Evolutionary conservation across 2,797 vertebrate genomes (phyloP), one percentile per base, ranked within the genome.

Genomic region (Rhinatrema bivittatum): DNA sequence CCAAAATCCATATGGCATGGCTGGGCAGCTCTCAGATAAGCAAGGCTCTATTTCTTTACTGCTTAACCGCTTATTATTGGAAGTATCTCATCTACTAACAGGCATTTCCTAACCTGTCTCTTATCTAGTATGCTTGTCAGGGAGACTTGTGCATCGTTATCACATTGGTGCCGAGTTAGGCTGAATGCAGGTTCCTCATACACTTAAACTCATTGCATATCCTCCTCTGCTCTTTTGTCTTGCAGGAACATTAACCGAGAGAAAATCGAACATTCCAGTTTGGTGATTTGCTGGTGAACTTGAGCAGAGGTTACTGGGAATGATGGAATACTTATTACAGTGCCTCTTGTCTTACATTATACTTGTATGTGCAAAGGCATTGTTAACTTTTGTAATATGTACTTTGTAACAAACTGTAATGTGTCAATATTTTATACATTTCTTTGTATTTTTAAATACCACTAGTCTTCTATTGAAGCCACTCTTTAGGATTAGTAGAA

Each of bases 301-400:
- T 9, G 8, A n/a, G 45, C 42, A 23, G 27, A 38, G 17, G 5
- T 14, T 5, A 4, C 10, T 16, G 26, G 32, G n/a, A 45, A n/a
- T 37, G 31, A 42, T 39, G 16, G 42, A 46, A 39, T 22, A 42
- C 20, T 50, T n/a, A n/a, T n/a, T n/a, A n/a, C n/a, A n/a, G n/a
- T n/a, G n/a, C n/a, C n/a, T n/a, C n/a, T n/a, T 42, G 26, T 22
- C 32, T 48, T 29, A 24, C 30, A 39, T 48, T 29, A 24, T 30
- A 39, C n/a, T 55, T 65, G 46, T 37, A 20, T 1, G 7, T 30
- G 31, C 39, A 42, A 31, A 25, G 36, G 14, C n/a, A n/a, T 26
- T 35, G 38, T 62, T 61, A 49, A 39, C 34, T 33, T 61, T 49
- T 46, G 27, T 67, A 67, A 62, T 62, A 42, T 1, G 7, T n/a